Evolutionary conservation across 2,888 invertebrate species (phyloP), one percentile per base, ranked within the genome.

Genomic region (Myopa tessellatipennis): DNA sequence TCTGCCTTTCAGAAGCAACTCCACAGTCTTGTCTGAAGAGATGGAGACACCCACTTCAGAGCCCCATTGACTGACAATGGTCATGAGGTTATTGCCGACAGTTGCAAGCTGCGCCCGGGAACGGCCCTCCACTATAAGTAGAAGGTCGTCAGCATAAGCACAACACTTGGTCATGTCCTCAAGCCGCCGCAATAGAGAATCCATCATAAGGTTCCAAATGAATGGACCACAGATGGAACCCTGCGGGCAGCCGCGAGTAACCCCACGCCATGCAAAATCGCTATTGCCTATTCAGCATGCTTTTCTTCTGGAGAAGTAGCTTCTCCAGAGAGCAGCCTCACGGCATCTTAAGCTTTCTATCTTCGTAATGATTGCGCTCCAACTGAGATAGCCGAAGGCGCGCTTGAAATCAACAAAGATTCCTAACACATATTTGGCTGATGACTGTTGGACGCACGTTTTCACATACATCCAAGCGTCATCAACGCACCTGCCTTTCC

Each of bases 141-240:
- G 76, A 4, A 79, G 55, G 26, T 77, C 79, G 73, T 79, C 77
- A 26, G 77, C 79, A 73, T 58, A 79, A 0, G 77, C 77, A 55
- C 65, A 74, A 38, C 73, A 69, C n/a, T 70, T 65, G 10, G 16
- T 70, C 6, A 14, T 26, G 14, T 14, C 10, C 7, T 61, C 72
- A 3, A 78, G 75, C 36, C 70, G 77, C 26, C 74, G 6, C 26
- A 78, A 38, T 50, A 80, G 36, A 0, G 78, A 6, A 55, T 81
- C 77, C 79, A 82, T 80, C 78, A 80, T 80, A 0, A 81, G 78
- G 67, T 82, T 82, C n/a, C n/a, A n/a, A n/a, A n/a, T n/a, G n/a
- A n/a, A n/a, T n/a, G n/a, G n/a, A n/a, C n/a, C n/a, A n/a, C n/a
- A n/a, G n/a, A n/a, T n/a, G n/a, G n/a, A n/a, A n/a, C n/a, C n/a